These are phyloP conservation scores for Dusona sp. DNA, from an alignment of 2,888 invertebrate genomes.

Conservation along the genomic window DNA sequence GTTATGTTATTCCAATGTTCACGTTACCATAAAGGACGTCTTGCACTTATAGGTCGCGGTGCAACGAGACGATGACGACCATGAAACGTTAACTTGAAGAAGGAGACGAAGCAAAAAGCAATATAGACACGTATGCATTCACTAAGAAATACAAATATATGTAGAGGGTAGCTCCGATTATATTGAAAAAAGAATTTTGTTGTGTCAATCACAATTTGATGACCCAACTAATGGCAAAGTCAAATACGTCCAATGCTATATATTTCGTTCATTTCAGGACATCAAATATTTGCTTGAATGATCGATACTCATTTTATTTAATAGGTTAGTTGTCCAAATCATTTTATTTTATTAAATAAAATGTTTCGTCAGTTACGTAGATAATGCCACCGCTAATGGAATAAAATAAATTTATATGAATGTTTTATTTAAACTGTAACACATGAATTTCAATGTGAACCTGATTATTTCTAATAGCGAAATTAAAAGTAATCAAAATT, in stretches of 20 bases:
- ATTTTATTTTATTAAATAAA: background rate
- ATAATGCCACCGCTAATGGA: too few relatives aligned
- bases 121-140: background rate
- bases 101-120: slow-evolving; percentile 14
- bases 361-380: background rate
- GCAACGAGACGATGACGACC: slow-evolving; percentile 34
- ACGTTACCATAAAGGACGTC: slow-evolving; percentile 30
- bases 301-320: background rate
- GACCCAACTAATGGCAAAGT: background rate
- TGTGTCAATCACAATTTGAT: background rate
- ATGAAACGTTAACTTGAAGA: slow-evolving; percentile 5
- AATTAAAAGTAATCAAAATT: background rate
- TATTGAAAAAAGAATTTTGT: background rate
- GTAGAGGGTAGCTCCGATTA: background rate
- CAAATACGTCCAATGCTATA: background rate
- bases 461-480: background rate
- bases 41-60: slow-evolving; percentile 21
- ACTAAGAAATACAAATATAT: background rate
- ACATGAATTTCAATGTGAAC: background rate
- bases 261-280: background rate
- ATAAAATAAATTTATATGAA: background rate
- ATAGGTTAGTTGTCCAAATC: background rate
- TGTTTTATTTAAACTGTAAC: background rate
- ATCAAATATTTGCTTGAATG: background rate
- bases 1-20: slow-evolving; percentile 33